A percentile compares a stretch with the other conserved stretches of the same genome.
These are phyloP conservation scores for Ramazzottius varieornatus DNA, from an alignment of 2,888 invertebrate species.

Conservation along the genomic window DNA sequence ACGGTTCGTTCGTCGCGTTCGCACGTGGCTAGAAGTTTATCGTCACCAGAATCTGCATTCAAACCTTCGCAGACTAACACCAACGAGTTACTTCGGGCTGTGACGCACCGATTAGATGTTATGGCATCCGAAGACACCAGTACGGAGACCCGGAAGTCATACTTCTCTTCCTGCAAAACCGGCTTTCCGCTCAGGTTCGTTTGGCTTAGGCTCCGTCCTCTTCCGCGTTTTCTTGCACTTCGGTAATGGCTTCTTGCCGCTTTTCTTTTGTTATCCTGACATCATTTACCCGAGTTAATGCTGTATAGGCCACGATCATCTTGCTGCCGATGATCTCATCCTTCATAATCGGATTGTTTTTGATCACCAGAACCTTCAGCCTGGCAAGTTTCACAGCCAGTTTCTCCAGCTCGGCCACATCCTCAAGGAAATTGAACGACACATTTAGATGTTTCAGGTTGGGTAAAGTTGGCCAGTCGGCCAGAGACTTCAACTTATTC, in stretches of 20 bases:
- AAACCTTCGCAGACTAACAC: no score
- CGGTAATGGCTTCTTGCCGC: background rate
- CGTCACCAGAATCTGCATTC: no score
- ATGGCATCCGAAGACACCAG: no score
- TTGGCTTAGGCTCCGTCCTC: background rate
- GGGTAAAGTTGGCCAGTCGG: background rate
- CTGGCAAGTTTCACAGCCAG: background rate
- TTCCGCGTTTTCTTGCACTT: background rate
- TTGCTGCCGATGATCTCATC: background rate
- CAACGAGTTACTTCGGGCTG: no score
- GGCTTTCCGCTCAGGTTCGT: no score
- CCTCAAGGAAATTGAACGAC: background rate
- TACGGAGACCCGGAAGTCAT: no score
- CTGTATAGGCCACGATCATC: background rate
- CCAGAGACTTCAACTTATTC: background rate
- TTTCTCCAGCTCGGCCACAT: background rate
- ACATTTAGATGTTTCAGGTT: background rate
- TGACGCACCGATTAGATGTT: no score
- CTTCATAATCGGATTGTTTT: background rate
- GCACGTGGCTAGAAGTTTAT: no score
- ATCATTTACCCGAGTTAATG: background rate
- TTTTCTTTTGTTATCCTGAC: background rate
- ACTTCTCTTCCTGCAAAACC: no score
- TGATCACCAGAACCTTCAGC: background rate
- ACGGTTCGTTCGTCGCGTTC: no score